Evolutionary conservation across 2,113 vertebrate genomes (phyloP).

Genomic region (Pyxicephalus adspersus): DNA sequence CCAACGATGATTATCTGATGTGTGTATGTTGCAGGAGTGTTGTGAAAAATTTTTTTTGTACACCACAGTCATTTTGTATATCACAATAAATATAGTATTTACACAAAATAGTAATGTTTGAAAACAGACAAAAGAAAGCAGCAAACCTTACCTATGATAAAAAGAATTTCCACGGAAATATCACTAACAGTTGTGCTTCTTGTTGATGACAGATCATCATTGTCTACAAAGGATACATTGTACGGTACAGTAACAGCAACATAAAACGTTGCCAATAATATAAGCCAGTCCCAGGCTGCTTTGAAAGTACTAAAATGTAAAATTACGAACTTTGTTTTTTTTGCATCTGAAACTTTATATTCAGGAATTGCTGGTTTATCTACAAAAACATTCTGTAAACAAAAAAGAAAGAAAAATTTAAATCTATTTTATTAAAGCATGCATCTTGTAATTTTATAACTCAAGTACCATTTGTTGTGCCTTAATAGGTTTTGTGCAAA

Average conservation of each 20-base stretch:
- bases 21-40: no score
- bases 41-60: no score
- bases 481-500: no score
- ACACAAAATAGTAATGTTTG: no score
- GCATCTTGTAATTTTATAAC: background rate
- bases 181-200: slow-evolving; percentile 97
- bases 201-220: slow-evolving; percentile 88
- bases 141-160: slow-evolving; percentile 87
- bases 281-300: slow-evolving; percentile 98
- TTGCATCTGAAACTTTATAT: slow-evolving; percentile 97
- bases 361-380: slow-evolving; percentile 93
- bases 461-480: no score
- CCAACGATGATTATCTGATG: no score
- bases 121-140: background rate
- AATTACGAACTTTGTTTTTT: slow-evolving; percentile 95
- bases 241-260: slow-evolving; percentile 97
- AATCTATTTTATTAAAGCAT: background rate
- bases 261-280: slow-evolving; percentile 95
- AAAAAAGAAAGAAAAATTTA: slow-evolving; percentile 41
- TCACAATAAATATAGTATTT: no score
- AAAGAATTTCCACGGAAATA: slow-evolving; percentile 96
- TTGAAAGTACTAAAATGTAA: slow-evolving; percentile 98
- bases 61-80: no score
- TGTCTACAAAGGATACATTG: slow-evolving; percentile 95
- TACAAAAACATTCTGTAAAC: slow-evolving; percentile 91